phyloP scores from a whole-genome alignment of 1,140 invertebrate species.

The Eriosoma lanigerum region DNA sequence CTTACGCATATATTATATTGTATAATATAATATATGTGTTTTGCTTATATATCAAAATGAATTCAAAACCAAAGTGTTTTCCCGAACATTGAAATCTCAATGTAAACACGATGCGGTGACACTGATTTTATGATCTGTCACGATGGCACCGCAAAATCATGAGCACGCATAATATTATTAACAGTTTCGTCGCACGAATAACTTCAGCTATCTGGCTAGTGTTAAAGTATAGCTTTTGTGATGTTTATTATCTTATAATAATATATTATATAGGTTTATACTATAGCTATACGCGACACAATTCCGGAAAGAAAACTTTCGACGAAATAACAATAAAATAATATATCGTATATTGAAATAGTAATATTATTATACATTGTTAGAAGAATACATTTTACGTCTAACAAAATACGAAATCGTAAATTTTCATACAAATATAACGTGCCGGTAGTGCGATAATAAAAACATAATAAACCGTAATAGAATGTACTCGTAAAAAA shows the following conservation, averaged over 20 bases:
- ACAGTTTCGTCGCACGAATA: neutral
- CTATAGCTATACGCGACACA: no score
- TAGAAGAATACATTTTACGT: no score
- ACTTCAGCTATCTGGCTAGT: neutral
- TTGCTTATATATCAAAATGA: neutral
- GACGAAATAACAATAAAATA: neutral
- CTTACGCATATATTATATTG: neutral
- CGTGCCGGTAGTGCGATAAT: no score
- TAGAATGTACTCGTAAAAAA: no score
- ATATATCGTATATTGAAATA: no score
- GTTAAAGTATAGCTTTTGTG: conserved; percentile 31
- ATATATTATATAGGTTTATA: no score
- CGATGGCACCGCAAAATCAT: conserved; percentile 43
- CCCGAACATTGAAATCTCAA: conserved; percentile 9
- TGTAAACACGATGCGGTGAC: conserved; percentile 23
- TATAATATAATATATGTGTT: neutral
- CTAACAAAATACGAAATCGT: no score
- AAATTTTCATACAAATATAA: no score
- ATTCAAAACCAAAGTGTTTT: conserved; percentile 33
- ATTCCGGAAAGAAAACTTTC: neutral
- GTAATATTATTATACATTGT: no score
- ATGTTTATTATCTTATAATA: no score
- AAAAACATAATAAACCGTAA: no score
- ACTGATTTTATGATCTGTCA: conserved; percentile 49
- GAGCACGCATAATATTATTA: conserved; percentile 42